Conservation (phyloP, 1,140 invertebrate species). For the Cataglyphis hispanica region DNA sequence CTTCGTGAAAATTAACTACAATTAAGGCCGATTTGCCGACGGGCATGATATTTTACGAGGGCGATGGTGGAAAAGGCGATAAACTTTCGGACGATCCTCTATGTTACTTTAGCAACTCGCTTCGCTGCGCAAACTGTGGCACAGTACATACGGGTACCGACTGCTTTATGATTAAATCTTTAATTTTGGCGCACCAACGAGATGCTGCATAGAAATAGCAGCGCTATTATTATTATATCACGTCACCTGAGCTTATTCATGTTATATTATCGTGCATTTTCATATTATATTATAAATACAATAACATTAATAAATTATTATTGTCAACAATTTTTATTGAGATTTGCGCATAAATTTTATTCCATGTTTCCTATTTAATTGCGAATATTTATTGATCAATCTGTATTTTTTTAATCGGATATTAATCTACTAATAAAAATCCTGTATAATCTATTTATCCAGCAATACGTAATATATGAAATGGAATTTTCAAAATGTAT, state of each 20-base stretch:
- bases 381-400: background rate
- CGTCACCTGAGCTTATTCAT: background rate
- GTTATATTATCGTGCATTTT: background rate
- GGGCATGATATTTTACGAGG: conserved; percentile 42
- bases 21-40: conserved; percentile 63
- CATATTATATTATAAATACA: background rate
- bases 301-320: background rate
- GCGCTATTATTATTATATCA: background rate
- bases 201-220: background rate
- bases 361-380: background rate
- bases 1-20: conserved; percentile 68
- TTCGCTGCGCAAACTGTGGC: background rate
- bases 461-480: conserved; percentile 5
- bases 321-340: background rate
- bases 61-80: conserved; percentile 14
- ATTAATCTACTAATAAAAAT: conserved; percentile 28
- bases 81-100: conserved; percentile 27
- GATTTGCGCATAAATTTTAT: background rate
- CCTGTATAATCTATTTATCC: conserved; percentile 4
- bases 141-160: background rate
- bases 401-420: background rate
- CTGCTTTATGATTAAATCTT: conserved; percentile 47
- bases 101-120: background rate
- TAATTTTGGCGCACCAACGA: background rate
- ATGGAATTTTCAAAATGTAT: conserved; percentile 20